Base-by-base conservation (phyloP, 2,797 vertebrate species). In the Myotis findleyi region DNA sequence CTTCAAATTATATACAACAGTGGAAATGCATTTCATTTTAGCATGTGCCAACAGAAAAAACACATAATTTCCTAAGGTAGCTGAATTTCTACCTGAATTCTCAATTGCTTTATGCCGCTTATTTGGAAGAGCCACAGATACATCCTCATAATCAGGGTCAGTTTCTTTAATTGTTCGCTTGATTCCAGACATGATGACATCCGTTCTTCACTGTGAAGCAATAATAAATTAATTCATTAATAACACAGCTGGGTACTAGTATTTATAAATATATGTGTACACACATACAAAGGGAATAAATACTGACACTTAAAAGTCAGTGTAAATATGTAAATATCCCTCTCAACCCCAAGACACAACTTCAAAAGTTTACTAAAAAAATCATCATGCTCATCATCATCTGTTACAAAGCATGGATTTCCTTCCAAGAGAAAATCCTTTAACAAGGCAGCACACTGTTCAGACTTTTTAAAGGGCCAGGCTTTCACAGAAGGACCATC, bases 71-170 rank as follows among this genome's bases (percentile, higher is more conserved):
- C 72, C 49, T 51, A 93, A 87, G 55, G 64, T 25, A 80, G 41
- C 13, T 57, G 5, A 57, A 68, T 84, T 92, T 98, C 98, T 98
- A 99, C 99, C 97, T 98, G 99, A 99, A 93, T 99, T 99, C 64
- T 99, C 99, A 0, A 98, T 98, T 2, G 98, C 98, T 98, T 99
- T 99, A 97, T 99, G 99, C 90, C 99, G 99, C 96, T 99, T 99
- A 97, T 87, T 99, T 80, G 99, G 99, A 93, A 98, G 99, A 0
- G 99, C 94, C 94, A 99, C 71, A 2, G 99, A 98, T 88, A 99
- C 98, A 57, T 99, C 99, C 90, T 99, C 99, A 88, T 99, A 99
- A 97, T 99, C 99, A 0, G 99, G 99, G 97, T 99, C 99, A 49
- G 98, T 99, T 97, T 99, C 99, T 38, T 99, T 99, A n/a, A 99